phyloP scores from a whole-genome alignment of 2,888 invertebrate genomes.

The Macaria notata region DNA sequence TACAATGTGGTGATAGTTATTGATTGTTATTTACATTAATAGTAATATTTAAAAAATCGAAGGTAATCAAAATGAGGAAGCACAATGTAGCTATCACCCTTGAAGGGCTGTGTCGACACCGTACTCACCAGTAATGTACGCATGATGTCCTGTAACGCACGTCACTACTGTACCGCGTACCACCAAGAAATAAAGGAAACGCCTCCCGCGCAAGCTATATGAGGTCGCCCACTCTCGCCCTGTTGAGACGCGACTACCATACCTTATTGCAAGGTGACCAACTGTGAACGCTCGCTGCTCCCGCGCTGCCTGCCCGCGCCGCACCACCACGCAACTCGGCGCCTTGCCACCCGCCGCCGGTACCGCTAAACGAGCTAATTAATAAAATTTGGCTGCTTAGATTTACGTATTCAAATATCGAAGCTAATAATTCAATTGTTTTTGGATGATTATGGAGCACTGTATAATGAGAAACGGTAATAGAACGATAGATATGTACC shows the following conservation, averaged over 20 bases:
- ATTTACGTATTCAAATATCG: constrained; percentile 46
- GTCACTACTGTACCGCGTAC: constrained; percentile 73
- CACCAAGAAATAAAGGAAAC: constrained; percentile 79
- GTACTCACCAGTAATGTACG: constrained; percentile 74
- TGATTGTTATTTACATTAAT: background rate
- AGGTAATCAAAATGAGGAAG: constrained; percentile 32
- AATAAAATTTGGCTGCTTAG: constrained; percentile 55
- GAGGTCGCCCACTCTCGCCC: constrained; percentile 81
- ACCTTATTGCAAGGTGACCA: constrained; percentile 77
- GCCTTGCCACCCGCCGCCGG: constrained; percentile 46
- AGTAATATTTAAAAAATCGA: background rate
- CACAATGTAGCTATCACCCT: constrained; percentile 41
- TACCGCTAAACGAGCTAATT: constrained; percentile 74
- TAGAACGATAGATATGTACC: background rate
- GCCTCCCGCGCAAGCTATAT: constrained; percentile 74
- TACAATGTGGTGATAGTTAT: background rate
- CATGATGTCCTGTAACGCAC: constrained; percentile 72
- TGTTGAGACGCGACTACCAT: constrained; percentile 74
- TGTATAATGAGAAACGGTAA: constrained; percentile 6
- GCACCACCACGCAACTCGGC: constrained; percentile 62
- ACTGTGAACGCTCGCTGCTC: constrained; percentile 55
- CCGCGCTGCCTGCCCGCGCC: constrained; percentile 41
- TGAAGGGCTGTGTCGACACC: constrained; percentile 42
- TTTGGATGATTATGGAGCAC: constrained; percentile 10
- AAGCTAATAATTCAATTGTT: constrained; percentile 30